These are phyloP conservation scores for Drosophila parthenogenetica DNA, from an alignment of 2,888 invertebrate genomes.

Conservation along the genomic window DNA sequence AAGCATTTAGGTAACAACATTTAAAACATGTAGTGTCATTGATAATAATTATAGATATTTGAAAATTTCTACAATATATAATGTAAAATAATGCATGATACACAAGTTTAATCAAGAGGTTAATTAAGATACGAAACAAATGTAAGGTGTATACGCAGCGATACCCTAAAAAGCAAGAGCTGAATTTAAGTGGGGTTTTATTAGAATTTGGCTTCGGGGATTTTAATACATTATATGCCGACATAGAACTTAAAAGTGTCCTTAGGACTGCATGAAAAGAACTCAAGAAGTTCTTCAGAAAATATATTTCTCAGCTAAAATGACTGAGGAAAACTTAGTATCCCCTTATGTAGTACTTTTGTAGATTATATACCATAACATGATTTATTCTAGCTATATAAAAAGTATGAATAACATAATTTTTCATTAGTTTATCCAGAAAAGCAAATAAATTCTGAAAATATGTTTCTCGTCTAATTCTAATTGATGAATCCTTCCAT, in stretches of 20 bases:
- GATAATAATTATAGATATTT: conserved; percentile 54
- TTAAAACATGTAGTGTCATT: conserved; percentile 66
- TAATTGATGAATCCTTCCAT: conserved; percentile 10
- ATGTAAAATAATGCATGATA: conserved; percentile 48
- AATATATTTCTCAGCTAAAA: too few relatives aligned
- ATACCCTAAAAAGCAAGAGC: background rate
- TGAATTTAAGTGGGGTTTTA: too few relatives aligned
- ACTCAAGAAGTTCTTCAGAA: too few relatives aligned
- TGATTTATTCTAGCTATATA: too few relatives aligned
- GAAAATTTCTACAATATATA: conserved; percentile 7
- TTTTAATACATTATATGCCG: too few relatives aligned
- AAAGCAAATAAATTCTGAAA: background rate
- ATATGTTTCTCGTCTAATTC: background rate
- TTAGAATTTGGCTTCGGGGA: too few relatives aligned
- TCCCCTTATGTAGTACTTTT: too few relatives aligned
- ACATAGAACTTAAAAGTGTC: too few relatives aligned
- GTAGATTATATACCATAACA: too few relatives aligned
- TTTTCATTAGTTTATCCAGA: background rate
- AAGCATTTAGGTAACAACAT: conserved; percentile 83
- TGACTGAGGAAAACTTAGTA: too few relatives aligned
- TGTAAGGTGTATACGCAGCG: background rate
- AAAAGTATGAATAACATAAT: background rate
- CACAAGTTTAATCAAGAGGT: conserved; percentile 8
- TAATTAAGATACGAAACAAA: background rate
- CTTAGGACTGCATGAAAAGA: too few relatives aligned